Evolutionary conservation across 2,888 invertebrate species (phyloP), one percentile per base, ranked within the genome.

Genomic region (Rhimphoctona megacephalus): DNA sequence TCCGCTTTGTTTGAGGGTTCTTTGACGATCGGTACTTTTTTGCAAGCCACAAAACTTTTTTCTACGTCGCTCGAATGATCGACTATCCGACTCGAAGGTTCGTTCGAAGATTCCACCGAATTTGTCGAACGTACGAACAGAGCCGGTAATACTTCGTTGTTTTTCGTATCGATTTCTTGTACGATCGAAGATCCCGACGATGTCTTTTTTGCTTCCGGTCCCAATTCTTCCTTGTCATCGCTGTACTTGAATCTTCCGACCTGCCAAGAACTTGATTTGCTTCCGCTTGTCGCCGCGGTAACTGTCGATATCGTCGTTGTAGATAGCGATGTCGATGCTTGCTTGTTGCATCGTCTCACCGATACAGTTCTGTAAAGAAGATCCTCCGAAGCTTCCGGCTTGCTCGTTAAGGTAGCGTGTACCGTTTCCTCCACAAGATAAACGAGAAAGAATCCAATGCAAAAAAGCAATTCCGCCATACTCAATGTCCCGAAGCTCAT

Each of bases 341-440:
- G 90, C 79, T 94, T 94, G 86, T 95, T 95, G 89, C 95, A 95
- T 83, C 95, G 94, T 7, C 96, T 92, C 54, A 96, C 93, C 7
- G 96, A 96, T 61, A 96, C 94, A 0, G 96, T 95, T 49, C 96
- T 92, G 88, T 95, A 95, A 5, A 96, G 92, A 0, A 95, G 94
- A 17, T 94, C 94, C 76, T 95, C 94, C 64, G 95, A 94, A 4
- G 92, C 90, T 78, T 95, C 92, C 19, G 92, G 91, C 77, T 92
- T 92, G 19, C 78, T 86, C 9, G 91, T 92, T 52, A 96, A 91
- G 7, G 95, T 94, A 8, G 95, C 93, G 91, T 96, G 96, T 1
- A 96, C 96, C 17, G 96, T 90, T 90, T 96, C 96, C 90, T 96
- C 96, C 66, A 96, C 95, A 14, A 96, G 92, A 90, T 96, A 96